Percentiles rank a stretch among this genome's conserved stretches.
Evolutionary conservation across 2,797 vertebrate genomes (phyloP).

Genomic region (Xenopus petersii): DNA sequence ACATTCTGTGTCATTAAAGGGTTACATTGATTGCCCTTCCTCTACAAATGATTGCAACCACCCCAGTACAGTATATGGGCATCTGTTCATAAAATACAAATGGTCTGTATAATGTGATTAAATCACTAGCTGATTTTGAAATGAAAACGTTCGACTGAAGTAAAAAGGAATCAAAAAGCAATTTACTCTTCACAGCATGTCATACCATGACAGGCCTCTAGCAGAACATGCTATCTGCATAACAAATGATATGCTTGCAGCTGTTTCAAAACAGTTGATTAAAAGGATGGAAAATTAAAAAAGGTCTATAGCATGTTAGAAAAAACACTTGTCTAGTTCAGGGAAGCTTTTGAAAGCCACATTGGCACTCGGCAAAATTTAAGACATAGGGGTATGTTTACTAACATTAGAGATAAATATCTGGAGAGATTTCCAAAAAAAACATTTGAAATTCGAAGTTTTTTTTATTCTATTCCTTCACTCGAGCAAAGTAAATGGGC

Average conservation of each 20-base stretch:
- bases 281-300: neutral
- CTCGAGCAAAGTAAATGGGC: no score
- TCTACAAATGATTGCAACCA: no score
- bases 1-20: no score
- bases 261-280: slow-evolving; percentile 6
- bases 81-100: slow-evolving; percentile 1
- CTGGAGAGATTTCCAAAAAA: no score
- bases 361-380: neutral
- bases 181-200: slow-evolving; percentile 17
- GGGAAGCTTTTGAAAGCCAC: neutral
- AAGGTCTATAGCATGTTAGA: neutral
- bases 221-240: slow-evolving; percentile 7
- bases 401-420: no score
- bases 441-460: no score
- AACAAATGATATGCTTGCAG: slow-evolving; percentile 11
- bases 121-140: slow-evolving; percentile 15
- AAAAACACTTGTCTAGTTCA: neutral
- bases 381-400: no score
- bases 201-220: slow-evolving; percentile 16
- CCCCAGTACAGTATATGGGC: no score
- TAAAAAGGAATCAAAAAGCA: neutral
- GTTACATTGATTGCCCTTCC: no score
- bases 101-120: slow-evolving; percentile 14
- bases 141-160: slow-evolving; percentile 20
- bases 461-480: no score